Evolutionary conservation across 2,888 invertebrate genomes (phyloP).

Genomic region (Cataglyphis cursor): DNA sequence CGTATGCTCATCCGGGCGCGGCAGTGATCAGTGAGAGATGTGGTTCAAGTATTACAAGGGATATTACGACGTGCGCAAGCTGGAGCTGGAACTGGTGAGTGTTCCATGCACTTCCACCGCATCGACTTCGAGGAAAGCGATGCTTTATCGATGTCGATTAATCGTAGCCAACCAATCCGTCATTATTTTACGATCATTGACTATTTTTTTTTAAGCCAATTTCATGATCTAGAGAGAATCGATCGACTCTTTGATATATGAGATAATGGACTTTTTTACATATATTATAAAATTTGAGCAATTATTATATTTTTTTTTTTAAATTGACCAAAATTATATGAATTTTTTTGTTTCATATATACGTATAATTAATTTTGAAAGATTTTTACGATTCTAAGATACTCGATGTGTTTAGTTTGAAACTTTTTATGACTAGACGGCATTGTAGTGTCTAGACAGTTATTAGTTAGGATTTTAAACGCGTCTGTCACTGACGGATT

Average conservation of each 20-base stretch:
- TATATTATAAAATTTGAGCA: neutral
- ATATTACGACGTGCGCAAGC: conserved; percentile 84
- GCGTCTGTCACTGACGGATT: neutral
- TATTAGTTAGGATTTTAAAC: neutral
- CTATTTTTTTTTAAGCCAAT: neutral
- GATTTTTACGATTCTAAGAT: neutral
- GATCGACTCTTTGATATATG: neutral
- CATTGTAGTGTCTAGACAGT: neutral
- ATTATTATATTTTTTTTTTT: neutral
- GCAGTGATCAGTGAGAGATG: conserved; percentile 71
- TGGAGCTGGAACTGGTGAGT: conserved; percentile 82
- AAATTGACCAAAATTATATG: neutral
- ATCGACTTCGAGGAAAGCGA: neutral
- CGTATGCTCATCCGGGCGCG: conserved; percentile 11
- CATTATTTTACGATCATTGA: neutral
- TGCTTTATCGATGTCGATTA: neutral
- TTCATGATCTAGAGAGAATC: neutral
- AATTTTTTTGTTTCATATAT: neutral
- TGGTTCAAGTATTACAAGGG: conserved; percentile 85
- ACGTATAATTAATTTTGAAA: neutral
- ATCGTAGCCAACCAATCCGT: neutral
- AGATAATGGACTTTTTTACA: neutral
- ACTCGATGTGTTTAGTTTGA: neutral
- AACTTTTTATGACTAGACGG: neutral
- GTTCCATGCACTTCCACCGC: conserved; percentile 1